Conservation (phyloP, 2,888 invertebrate genomes). For the Zaprionus obscuricornis region DNA sequence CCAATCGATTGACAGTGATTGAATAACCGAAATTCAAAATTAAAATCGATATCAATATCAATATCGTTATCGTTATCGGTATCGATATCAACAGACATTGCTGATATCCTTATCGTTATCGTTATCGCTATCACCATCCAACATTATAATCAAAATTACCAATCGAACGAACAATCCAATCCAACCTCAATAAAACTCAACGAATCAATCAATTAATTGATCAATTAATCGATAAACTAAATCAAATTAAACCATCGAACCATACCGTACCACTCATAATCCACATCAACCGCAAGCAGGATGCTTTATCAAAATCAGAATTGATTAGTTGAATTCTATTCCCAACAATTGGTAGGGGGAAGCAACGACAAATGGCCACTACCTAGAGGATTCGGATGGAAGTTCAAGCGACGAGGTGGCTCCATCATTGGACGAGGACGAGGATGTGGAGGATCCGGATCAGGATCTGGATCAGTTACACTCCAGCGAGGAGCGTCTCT, state of each 20-base stretch:
- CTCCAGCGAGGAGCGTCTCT: constrained; percentile 62
- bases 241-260: constrained; percentile 16
- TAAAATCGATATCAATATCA: constrained; percentile 17
- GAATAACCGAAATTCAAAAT: constrained; percentile 21
- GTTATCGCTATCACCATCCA: constrained; percentile 46
- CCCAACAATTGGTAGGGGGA: constrained; percentile 84
- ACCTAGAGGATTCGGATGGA: constrained; percentile 84
- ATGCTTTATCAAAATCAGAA: constrained; percentile 81
- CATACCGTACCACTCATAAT: constrained; percentile 35
- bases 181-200: constrained; percentile 11
- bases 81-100: constrained; percentile 47
- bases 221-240: constrained; percentile 1
- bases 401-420: constrained; percentile 81
- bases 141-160: constrained; percentile 9
- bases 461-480: constrained; percentile 35
- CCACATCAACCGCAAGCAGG: constrained; percentile 61
- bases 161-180: constrained; percentile 4
- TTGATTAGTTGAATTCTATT: constrained; percentile 84
- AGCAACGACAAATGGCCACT: constrained; percentile 84
- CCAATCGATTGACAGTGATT: constrained; percentile 51
- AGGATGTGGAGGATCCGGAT: constrained; percentile 34
- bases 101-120: constrained; percentile 21
- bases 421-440: constrained; percentile 30
- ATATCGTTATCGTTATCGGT: constrained; percentile 21
- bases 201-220: constrained; percentile 21